phyloP scores from a whole-genome alignment of 2,113 vertebrate genomes.

The Sphaerodactylus townsendi region DNA sequence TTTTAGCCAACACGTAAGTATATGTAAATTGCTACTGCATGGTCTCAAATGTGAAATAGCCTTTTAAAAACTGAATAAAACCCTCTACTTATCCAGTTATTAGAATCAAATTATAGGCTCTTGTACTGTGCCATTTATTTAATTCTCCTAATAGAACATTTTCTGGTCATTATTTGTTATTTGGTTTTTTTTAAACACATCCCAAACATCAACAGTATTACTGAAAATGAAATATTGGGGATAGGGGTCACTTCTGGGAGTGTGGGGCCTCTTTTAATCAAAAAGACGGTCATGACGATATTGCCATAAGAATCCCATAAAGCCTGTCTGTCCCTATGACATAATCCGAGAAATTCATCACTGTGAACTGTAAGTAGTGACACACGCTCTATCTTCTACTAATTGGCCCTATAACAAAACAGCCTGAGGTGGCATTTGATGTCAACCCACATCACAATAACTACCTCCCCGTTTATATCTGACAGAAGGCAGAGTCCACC shows the following conservation, averaged over 20 bases:
- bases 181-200: too few species aligned
- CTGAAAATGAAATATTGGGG: background rate
- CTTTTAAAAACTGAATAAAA: background rate
- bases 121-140: background rate
- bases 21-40: background rate
- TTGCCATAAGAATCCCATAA: background rate
- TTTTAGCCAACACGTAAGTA: background rate
- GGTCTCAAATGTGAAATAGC: background rate
- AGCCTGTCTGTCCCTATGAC: background rate
- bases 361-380: background rate
- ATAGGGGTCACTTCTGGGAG: background rate
- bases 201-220: background rate
- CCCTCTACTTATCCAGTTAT: background rate
- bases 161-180: background rate
- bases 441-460: background rate
- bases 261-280: background rate
- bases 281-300: background rate
- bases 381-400: slow-evolving; percentile 29
- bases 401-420: slow-evolving; percentile 14
- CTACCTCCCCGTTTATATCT: accelerated
- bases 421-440: background rate
- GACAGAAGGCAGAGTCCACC: slow-evolving; percentile 3
- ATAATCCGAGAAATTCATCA: background rate
- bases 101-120: background rate
- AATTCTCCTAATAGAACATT: background rate